A percentile compares a stretch with the other conserved stretches of the same genome.
Conservation (phyloP, 2,888 invertebrate species). For the Hirtodrosophila confusa region DNA sequence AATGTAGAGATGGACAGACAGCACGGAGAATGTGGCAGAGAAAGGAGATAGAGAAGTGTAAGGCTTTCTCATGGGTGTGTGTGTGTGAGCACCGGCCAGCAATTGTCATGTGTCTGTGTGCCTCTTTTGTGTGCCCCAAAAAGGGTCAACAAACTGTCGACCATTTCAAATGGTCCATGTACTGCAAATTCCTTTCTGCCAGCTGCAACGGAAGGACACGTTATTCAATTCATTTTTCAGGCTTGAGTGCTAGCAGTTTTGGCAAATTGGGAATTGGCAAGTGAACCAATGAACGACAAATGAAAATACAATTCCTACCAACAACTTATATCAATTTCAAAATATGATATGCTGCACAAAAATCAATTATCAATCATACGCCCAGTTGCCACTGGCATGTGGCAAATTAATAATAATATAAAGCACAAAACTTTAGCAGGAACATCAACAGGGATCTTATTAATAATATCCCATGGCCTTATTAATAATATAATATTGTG, state of each 20-base stretch:
- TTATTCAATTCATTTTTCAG: constrained; percentile 52
- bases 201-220: constrained; percentile 28
- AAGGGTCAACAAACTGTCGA: constrained; percentile 68
- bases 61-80: constrained; percentile 21
- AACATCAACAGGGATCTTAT: constrained; percentile 26
- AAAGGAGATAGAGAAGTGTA: constrained; percentile 13
- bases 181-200: constrained; percentile 13
- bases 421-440: constrained; percentile 27
- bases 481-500: constrained; percentile 46
- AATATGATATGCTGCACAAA: constrained; percentile 17
- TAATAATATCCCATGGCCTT: no score
- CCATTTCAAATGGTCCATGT: constrained; percentile 45
- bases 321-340: constrained; percentile 12
- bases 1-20: constrained; percentile 15
- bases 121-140: constrained; percentile 18
- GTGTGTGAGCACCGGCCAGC: constrained; percentile 11
- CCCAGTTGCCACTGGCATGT: constrained; percentile 27
- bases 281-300: constrained; percentile 34
- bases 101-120: constrained; percentile 53
- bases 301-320: constrained; percentile 16
- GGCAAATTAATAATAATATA: constrained; percentile 42
- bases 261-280: constrained; percentile 10
- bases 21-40: constrained; percentile 9
- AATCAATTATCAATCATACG: constrained; percentile 60
- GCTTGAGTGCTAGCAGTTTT: constrained; percentile 10